Base-by-base conservation (phyloP, 2,797 vertebrate species). In the Pangasius krempfi region DNA sequence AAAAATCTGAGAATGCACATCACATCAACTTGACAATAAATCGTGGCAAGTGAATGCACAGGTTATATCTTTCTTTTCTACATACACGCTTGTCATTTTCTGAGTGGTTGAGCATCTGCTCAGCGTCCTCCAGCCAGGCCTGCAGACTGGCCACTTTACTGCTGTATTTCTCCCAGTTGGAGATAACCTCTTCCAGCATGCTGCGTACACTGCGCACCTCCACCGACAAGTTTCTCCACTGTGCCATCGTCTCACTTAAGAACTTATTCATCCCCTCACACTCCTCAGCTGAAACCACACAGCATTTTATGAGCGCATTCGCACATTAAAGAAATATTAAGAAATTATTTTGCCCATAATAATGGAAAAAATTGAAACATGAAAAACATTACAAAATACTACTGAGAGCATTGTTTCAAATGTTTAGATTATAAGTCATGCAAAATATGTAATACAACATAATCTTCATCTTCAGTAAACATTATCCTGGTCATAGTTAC, bases 181-280 rank as follows among this genome's bases (percentile, higher is more conserved):
- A 93, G 85, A 99, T 96, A 33, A 99, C 99, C 93, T 99, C 99
- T 91, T 99, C 98, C 91, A 99, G 95, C 99, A 99, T 99, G 94
- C 98, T 99, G 88, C 97, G 96, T 25, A 99, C 99, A 0, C 99
- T 99, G 27, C 98, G 96, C 80, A 99, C 97, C 92, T 99, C 99
- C 92, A 99, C 96, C 0, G 98, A 97, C 89, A 99, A 95, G 91
- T 99, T 98, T 92, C 96, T 96, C 99, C 99, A 99, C 92, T 99
- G 99, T 70, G 96, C 95, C 0, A 97, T 96, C 27, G 97, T 97
- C 8, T 99, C 99, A 44, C 85, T 95, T 94, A 99, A 97, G 93
- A 99, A 99, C 90, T 97, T 98, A 93, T 95, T 97, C 88, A 99
- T 97, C 3, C 95, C 97, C 90, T 99, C 99, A 5, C 96, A 96